Conservation (phyloP, 2,797 vertebrate genomes). For the Clarias laeviceps region DNA sequence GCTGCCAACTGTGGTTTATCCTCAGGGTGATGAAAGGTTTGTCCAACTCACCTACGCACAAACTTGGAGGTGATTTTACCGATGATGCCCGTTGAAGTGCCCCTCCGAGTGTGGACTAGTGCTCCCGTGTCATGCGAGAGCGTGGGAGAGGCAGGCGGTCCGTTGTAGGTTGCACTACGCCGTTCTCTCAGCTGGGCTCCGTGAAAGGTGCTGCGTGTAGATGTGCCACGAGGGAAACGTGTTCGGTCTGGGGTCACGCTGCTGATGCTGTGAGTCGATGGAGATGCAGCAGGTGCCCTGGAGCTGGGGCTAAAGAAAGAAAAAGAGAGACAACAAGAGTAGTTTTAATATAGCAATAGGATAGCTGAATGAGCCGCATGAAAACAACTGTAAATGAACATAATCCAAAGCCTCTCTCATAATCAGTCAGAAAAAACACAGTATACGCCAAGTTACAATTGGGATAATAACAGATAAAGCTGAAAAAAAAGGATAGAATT, state of each 20-base stretch:
- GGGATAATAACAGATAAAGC: no score
- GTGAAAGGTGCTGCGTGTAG: slow-evolving; percentile 96
- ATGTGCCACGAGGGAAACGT: slow-evolving; percentile 94
- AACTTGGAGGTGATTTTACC: slow-evolving; percentile 99
- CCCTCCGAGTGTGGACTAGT: slow-evolving; percentile 87
- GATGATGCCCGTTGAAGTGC: slow-evolving; percentile 94
- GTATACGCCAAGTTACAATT: neutral
- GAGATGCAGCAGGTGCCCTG: slow-evolving; percentile 88
- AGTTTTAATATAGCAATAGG: neutral
- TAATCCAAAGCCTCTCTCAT: neutral
- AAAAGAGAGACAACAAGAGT: neutral
- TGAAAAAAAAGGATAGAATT: no score
- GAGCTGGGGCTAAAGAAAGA: slow-evolving; percentile 60
- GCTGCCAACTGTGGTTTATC: no score
- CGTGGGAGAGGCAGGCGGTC: slow-evolving; percentile 91
- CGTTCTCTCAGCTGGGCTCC: slow-evolving; percentile 95
- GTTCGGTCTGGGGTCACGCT: slow-evolving; percentile 82
- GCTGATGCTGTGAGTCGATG: slow-evolving; percentile 96
- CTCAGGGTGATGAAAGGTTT: neutral
- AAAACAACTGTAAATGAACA: neutral
- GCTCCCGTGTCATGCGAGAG: slow-evolving; percentile 89
- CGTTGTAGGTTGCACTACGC: slow-evolving; percentile 93
- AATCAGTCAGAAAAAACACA: neutral
- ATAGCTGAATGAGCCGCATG: neutral
- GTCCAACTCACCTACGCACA: slow-evolving; percentile 88